These are phyloP conservation scores for Echinarachnius parma DNA, from an alignment of 53 echinoderm and acorn worm species.

Conservation along the genomic window DNA sequence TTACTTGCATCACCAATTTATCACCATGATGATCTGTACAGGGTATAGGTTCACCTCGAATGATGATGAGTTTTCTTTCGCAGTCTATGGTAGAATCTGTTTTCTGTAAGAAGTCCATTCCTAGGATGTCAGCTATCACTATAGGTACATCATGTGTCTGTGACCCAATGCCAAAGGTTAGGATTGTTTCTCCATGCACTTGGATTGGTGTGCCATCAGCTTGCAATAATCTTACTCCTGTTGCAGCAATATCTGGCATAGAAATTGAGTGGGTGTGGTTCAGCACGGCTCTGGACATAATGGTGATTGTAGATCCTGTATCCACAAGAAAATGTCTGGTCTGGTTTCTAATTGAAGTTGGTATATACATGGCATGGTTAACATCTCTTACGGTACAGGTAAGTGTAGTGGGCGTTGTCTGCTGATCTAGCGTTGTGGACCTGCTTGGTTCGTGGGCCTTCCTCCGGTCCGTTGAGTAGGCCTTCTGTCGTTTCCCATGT, in stretches of 20 bases:
- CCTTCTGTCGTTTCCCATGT: conserved; percentile 19
- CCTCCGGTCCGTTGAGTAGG: conserved; percentile 11
- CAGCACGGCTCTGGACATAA: background rate
- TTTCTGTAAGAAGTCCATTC: conserved; percentile 47
- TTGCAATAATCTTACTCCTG: background rate
- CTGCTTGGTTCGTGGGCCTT: background rate
- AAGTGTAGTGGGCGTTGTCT: background rate
- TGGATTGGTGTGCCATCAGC: conserved; percentile 13
- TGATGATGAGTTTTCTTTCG: background rate
- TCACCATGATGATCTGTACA: background rate
- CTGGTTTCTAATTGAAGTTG: background rate
- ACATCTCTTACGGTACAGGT: background rate
- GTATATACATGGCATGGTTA: conserved; percentile 2
- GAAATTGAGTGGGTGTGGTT: background rate
- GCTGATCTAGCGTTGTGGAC: background rate
- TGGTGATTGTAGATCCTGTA: conserved; percentile 13
- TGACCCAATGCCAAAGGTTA: background rate
- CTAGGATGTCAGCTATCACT: conserved; percentile 55
- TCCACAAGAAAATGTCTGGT: background rate
- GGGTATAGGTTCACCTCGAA: background rate
- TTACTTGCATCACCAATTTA: background rate
- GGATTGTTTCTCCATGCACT: background rate
- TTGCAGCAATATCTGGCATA: background rate
- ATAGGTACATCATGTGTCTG: background rate
- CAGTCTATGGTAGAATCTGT: conserved; percentile 3